These are phyloP conservation scores for Athrips mouffetella DNA, from an alignment of 2,888 invertebrate genomes.

Conservation along the genomic window DNA sequence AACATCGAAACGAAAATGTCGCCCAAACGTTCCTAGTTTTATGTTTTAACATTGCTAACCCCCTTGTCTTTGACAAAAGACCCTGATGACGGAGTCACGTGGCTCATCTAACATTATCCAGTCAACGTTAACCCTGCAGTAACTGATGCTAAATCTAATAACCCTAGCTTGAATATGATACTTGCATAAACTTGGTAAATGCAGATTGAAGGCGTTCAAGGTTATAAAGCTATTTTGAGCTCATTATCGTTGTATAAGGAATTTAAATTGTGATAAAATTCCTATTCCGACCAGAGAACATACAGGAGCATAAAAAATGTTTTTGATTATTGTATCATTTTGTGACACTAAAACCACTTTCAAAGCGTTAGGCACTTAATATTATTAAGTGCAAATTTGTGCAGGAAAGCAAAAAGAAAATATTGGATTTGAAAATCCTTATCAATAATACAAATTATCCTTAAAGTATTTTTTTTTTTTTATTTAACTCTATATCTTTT, in stretches of 20 bases:
- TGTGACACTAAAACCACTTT: too few species aligned
- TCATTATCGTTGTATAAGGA: not conserved
- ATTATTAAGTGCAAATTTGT: too few species aligned
- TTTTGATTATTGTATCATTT: too few species aligned
- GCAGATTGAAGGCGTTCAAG: slow-evolving; percentile 13
- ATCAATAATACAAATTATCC: too few species aligned
- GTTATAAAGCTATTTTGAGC: not conserved
- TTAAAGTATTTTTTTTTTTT: too few species aligned
- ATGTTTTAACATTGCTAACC: not conserved
- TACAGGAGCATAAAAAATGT: too few species aligned
- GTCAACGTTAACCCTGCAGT: slow-evolving; percentile 20
- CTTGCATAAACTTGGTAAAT: slow-evolving; percentile 16
- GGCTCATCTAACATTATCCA: slow-evolving; percentile 18
- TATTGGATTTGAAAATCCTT: too few species aligned
- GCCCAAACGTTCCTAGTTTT: not conserved
- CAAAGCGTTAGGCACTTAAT: too few species aligned
- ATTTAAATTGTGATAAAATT: not conserved
- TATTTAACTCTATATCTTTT: too few species aligned
- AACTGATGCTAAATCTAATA: slow-evolving; percentile 5
- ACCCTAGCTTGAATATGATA: slow-evolving; percentile 12
- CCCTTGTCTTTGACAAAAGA: slow-evolving; percentile 19
- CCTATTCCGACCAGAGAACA: too few species aligned
- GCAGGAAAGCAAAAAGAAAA: too few species aligned
- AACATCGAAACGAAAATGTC: not conserved
- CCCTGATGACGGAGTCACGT: slow-evolving; percentile 23